Evolutionary conservation across 1,140 invertebrate genomes (phyloP), one percentile per base, ranked within the genome.

Genomic region (Bilobella aurantiaca): DNA sequence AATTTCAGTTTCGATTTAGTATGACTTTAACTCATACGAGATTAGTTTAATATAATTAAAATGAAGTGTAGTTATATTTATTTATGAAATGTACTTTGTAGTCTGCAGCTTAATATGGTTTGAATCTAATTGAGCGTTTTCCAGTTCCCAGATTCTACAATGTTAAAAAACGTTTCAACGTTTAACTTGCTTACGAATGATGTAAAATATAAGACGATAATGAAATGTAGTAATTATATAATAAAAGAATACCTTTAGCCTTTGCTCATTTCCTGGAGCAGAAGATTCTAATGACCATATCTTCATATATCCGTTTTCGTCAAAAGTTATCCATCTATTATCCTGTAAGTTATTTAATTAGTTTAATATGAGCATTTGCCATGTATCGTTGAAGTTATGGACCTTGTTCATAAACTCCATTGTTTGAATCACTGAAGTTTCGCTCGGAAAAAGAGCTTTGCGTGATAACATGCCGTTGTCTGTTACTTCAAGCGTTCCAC

Each of bases 261-360:
- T 8, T 42, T 42, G 37, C 37, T 42, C 37, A 42, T 12, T 8
- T 42, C 37, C 37, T 42, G 8, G 37, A 42, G 8, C n/a, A 12
- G 37, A 8, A 42, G 37, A 12, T 12, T 42, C 37, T 42, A 42
- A 3, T 31, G 57, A 29, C 69, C 69, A 71, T 5, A 68, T 25
- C 63, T 68, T 68, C 12, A 49, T 31, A 21, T 23, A 37, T 1
- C 67, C 70, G 27, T 58, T 30, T 37, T 71, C 70, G 53, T 71
- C 70, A 62, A 66, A 69, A 21, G 70, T 71, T 18, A 66, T 14
- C 70, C 70, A 71, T 23, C 62, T 18, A 34, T 69, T 62, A 53
- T 12, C 14, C 25, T 12, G 25, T 12, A 23, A 12, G 8, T 42
- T n/a, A 42, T 42, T 42, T 42, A 42, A 42, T n/a, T 42, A 42